These are phyloP conservation scores for Agrilus cyanescens DNA, from an alignment of 2,888 invertebrate species.

Conservation along the genomic window DNA sequence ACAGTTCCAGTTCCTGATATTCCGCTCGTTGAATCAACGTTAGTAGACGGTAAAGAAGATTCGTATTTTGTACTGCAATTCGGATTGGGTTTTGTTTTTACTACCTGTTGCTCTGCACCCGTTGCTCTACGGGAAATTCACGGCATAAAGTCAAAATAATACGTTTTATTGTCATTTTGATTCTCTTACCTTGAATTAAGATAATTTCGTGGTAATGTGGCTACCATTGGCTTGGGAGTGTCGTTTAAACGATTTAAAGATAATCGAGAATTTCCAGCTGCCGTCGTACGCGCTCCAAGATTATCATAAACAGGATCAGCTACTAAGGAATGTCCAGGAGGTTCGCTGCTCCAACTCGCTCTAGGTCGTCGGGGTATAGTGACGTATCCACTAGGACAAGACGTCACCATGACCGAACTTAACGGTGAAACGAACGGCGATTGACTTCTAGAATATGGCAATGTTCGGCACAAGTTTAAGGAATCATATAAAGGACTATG, in stretches of 20 bases:
- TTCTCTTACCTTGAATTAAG: too few relatives aligned
- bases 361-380: slow-evolving; percentile 76
- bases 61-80: too few relatives aligned
- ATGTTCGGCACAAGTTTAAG: slow-evolving; percentile 58
- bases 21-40: neutral
- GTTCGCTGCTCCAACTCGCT: slow-evolving; percentile 69
- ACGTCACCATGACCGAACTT: slow-evolving; percentile 38
- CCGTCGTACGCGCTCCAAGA: slow-evolving; percentile 71
- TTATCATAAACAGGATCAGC: slow-evolving; percentile 79
- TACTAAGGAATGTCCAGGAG: slow-evolving; percentile 41
- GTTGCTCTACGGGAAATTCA: too few relatives aligned
- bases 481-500: slow-evolving; percentile 58
- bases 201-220: too few relatives aligned
- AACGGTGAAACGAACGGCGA: slow-evolving; percentile 65
- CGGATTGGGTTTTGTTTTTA: too few relatives aligned
- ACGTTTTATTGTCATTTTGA: too few relatives aligned
- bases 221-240: too few relatives aligned
- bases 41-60: neutral
- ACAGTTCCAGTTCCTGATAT: slow-evolving; percentile 15
- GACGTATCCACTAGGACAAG: slow-evolving; percentile 65
- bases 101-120: too few relatives aligned
- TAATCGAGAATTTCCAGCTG: slow-evolving; percentile 70
- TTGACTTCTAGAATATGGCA: slow-evolving; percentile 67
- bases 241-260: slow-evolving; percentile 41
- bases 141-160: too few relatives aligned